Evolutionary conservation across 64 coral and sea anemone genomes (phyloP).

Genomic region (Trachythela sp.): DNA sequence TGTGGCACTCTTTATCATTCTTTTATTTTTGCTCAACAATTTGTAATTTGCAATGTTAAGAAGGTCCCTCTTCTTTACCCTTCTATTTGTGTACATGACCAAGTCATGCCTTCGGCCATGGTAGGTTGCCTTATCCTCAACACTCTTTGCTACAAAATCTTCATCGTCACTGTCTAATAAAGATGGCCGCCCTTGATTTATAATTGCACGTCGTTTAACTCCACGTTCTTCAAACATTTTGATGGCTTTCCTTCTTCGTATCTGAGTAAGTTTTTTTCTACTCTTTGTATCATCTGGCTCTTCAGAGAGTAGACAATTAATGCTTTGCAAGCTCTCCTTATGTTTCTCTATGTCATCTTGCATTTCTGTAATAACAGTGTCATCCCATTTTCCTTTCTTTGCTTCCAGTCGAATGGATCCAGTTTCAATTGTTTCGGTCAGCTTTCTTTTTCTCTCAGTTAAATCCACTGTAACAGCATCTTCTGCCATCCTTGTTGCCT

Average conservation of each 20-base stretch:
- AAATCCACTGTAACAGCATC: not conserved
- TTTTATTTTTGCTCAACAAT: slow-evolving; percentile 20
- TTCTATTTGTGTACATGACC: slow-evolving; percentile 54
- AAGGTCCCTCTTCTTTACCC: slow-evolving; percentile 46
- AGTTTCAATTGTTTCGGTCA: not conserved
- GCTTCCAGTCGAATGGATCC: not conserved
- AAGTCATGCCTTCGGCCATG: slow-evolving; percentile 59
- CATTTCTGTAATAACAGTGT: not conserved
- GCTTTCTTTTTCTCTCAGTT: not conserved
- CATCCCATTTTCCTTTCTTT: not conserved
- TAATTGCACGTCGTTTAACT: slow-evolving; percentile 33
- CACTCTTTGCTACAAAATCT: slow-evolving; percentile 59
- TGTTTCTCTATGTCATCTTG: not conserved
- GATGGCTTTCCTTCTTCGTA: slow-evolving; percentile 32
- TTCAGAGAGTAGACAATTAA: too few relatives aligned
- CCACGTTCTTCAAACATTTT: slow-evolving; percentile 30
- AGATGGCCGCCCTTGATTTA: not conserved
- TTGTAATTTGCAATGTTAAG: slow-evolving; percentile 56
- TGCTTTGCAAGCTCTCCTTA: not conserved
- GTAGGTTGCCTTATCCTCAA: slow-evolving; percentile 62
- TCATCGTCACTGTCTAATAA: slow-evolving; percentile 53
- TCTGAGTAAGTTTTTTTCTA: slow-evolving; percentile 15
- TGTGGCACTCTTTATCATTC: slow-evolving; percentile 27
- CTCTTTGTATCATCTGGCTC: not conserved
- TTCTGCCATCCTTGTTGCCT: not conserved